Evolutionary conservation across 2,797 vertebrate genomes (phyloP), one percentile per base, ranked within the genome.

Genomic region (Podarcis lilfordi): DNA sequence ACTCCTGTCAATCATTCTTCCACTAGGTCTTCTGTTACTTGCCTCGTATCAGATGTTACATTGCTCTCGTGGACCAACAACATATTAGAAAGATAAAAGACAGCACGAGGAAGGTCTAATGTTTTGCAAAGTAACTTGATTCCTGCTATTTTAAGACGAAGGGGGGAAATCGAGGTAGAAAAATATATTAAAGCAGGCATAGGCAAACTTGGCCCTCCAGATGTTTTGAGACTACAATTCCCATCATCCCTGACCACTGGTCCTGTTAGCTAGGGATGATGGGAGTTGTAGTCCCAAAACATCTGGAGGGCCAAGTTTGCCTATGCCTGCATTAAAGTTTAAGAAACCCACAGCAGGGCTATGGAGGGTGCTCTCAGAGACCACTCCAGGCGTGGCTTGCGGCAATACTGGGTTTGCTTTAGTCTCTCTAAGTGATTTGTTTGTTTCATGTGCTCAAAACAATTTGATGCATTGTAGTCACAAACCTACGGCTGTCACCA

Each of bases 391-490:
- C 91, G 93, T 82, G 93, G 89, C 94, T 95, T 95, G 91, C 79
- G 92, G 90, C 90, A 92, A 72, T 15, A 80, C 25, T 94, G 92
- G 94, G 92, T 94, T 96, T 66, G 7, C 32, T 92, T 92, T 89
- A 88, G 84, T 92, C 91, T 94, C 87, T 95, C 94, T 82, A 96
- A 96, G 94, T 93, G 68, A 96, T 95, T 96, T 95, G 93, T 95
- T 96, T 96, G 89, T 90, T 94, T 95, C 96, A 96, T 93, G 88
- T 94, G 71, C 94, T 93, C 82, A 92, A 97, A 97, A 95, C 95
- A 94, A 95, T 95, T 95, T 96, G 93, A 93, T 90, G 0, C 92
- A 95, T 92, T 95, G 93, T 72, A 78, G 82, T 88, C 90, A 40
- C 21, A 93, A 55, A 55, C 92, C 82, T 92, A 71, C 23, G 89